A percentile compares a stretch with the other conserved stretches of the same genome.
Conservation (phyloP, 2,888 invertebrate genomes). For the Acleris cristana region DNA sequence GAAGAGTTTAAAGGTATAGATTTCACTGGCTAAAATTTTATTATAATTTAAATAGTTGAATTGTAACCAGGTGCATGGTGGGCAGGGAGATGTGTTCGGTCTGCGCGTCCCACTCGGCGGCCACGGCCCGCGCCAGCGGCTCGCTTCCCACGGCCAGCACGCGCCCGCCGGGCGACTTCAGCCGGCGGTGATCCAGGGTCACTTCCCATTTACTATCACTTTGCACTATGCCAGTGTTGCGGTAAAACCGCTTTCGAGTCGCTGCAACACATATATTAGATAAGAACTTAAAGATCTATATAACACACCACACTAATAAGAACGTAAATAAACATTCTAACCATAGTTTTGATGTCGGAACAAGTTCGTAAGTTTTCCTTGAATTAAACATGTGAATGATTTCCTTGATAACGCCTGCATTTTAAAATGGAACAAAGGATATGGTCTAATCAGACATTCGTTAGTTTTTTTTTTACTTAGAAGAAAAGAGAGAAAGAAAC, state of each 20-base stretch:
- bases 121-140: slow-evolving; percentile 95
- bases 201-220: slow-evolving; percentile 91
- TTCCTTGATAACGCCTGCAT: slow-evolving; percentile 49
- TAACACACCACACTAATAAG: neutral
- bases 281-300: neutral
- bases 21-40: too few relatives aligned
- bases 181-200: slow-evolving; percentile 92
- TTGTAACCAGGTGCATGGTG: slow-evolving; percentile 93
- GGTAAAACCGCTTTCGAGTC: slow-evolving; percentile 88
- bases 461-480: too few relatives aligned
- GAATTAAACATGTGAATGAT: slow-evolving; percentile 46
- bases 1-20: too few relatives aligned
- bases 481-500: too few relatives aligned
- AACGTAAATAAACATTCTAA: slow-evolving; percentile 41
- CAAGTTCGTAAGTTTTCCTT: slow-evolving; percentile 48
- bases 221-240: slow-evolving; percentile 87
- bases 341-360: slow-evolving; percentile 59
- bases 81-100: slow-evolving; percentile 89
- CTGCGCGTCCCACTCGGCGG: slow-evolving; percentile 97
- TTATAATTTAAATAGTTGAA: neutral
- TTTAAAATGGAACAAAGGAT: slow-evolving; percentile 24
- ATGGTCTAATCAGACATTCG: too few relatives aligned
- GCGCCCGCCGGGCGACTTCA: slow-evolving; percentile 95
- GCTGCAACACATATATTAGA: slow-evolving; percentile 53
- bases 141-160: slow-evolving; percentile 91